Base-by-base conservation (phyloP, 2,113 vertebrate species). In the Dendropsophus ebraccatus region DNA sequence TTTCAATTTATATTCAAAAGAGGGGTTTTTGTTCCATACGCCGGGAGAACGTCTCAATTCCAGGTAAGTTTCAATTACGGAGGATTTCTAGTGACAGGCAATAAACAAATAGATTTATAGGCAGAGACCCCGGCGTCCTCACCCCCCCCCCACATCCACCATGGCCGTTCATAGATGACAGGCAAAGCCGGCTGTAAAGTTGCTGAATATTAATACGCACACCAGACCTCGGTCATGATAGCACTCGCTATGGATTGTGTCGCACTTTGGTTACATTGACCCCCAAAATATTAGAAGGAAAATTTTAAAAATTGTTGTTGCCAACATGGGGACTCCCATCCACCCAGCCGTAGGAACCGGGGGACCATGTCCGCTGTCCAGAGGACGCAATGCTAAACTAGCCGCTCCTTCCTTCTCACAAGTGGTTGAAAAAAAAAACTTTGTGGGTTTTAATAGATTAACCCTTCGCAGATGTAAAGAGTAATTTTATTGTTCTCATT, bases 101-200 rank as follows among this genome's bases (percentile, higher is more conserved):
- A 86, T 81, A 86, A 86, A 86, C 84, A 79, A 86, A 86, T 60
- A 86, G 84, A 81, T 86, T 86, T 86, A 86, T 86, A 58, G 84
- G 76, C 76, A 69, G 75, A 45, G 62, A n/a, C 77, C n/a, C 77
- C 75, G 25, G 1, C 9, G 14, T 6, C 65, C 1, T 35, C 17
- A 2, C 28, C 21, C 70, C 54, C 54, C 21, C 52, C 19, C 4
- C 35, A 1, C 2, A 2, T 52, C 30, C 16, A 5, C 21, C 77
- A 23, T 23, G 7, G 54, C 35, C 17, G 35, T 80, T 80, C 77
- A 80, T 45, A 54, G 77, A 60, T 58, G 54, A 80, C 54, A 62
- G 47, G 41, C 41, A 76, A 49, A 74, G 69, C 52, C 25, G 37
- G 21, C 28, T 9, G 47, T n/a, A 13, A 23, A 37, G 30, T 14